Evolutionary conservation across 2,888 invertebrate genomes (phyloP), one percentile per base, ranked within the genome.

Genomic region (Thymelicus lineola): DNA sequence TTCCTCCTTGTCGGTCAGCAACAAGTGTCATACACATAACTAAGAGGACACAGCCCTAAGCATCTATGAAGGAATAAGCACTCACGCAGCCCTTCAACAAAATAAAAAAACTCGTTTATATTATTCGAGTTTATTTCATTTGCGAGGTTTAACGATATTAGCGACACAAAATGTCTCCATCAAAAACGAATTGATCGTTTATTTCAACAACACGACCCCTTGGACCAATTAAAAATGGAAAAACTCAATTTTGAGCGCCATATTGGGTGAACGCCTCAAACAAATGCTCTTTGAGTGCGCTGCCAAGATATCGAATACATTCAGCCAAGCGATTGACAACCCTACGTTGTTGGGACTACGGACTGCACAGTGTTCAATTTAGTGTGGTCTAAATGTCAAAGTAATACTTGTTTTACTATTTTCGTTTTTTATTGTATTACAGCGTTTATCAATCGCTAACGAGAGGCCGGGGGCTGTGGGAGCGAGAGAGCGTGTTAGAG

Each of bases 221-320:
- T 83, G 77, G 74, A 70, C 82, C 90, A 91, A 91, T 92, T 91
- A 91, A 90, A 90, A 89, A 86, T 80, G 87, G 84, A 90, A 88
- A 89, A 89, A 90, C 86, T 88, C 86, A 87, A 88, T 90, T 89
- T 86, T 84, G 80, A 79, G 80, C 83, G 88, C 87, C 90, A 90
- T 91, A 90, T 89, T 91, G 89, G 84, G 88, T 82, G 86, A 84
- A 89, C 93, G 93, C 93, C 92, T 91, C 86, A 86, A 84, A 89
- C 93, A 92, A 93, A 92, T 93, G 93, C 88, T 86, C 85, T 69
- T 63, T 69, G 69, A 69, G 63, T 38, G 63, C 58, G 57, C 38
- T 50, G 12, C 69, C 17, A 63, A 69, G 4, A 12, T 58, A 63
- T 12, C 14, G 6, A 38, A n/a, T 9, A 0, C 58, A 0, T 7